Base-by-base conservation (phyloP, 1,140 invertebrate species). In the Saccostrea cuccullata region DNA sequence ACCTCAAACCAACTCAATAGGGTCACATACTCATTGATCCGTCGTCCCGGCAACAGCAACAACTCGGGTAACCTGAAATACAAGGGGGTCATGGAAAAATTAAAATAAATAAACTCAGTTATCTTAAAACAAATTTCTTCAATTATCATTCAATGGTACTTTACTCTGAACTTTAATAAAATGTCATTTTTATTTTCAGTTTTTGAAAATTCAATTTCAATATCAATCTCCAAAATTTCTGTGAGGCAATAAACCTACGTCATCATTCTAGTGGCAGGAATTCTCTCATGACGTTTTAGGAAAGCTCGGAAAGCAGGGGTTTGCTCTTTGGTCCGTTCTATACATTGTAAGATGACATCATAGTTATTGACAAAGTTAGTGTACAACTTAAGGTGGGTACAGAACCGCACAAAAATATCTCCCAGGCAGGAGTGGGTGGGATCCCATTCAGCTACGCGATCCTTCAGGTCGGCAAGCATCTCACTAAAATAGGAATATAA, bases 311-410 rank as follows among this genome's bases (percentile, higher is more conserved):
- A 94, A 12, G 91, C 64, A 40, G 94, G 93, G 0, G 90, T 90
- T 83, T 93, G 91, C 88, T 94, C 93, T 67, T 91, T 92, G 58
- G 91, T 91, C 12, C 92, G 88, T 85, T 94, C 94, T 36, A 94
- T 92, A 85, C 91, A 92, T 36, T 90, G 86, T 15, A 94, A 90
- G 26, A 94, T 93, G 17, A 92, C 91, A 58, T 94, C 93, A 87
- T 94, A 93, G 87, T 94, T 94, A 87, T 94, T 94, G 55, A 93
- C 89, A 88, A 94, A 94, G 86, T 94, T 94, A 20, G 92, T 92
- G 90, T 94, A 94, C 17, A 91, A 90, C 82, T 93, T 94, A 23
- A 94, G 85, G 55, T 91, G 90, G 1, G 89, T 89, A 87, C 91
- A 92, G 87, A 94, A 94, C 86, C 93, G 92, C 20, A 94, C 89